phyloP scores from a whole-genome alignment of 2,113 vertebrate genomes.

The Corythornis vintsioides region DNA sequence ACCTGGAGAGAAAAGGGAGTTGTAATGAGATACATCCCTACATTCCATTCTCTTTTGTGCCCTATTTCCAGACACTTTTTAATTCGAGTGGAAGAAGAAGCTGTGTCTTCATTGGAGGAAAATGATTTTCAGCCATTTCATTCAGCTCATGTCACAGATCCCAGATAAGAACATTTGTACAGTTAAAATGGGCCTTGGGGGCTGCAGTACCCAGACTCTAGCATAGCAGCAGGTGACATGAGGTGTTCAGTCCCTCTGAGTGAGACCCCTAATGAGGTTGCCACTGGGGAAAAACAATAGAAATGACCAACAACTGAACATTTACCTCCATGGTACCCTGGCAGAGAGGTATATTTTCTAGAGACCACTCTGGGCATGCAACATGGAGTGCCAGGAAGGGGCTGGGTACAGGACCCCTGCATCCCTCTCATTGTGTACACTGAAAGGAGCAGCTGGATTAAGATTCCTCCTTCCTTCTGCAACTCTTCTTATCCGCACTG shows the following conservation, averaged over 20 bases:
- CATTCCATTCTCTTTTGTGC: neutral
- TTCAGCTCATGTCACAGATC: neutral
- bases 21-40: neutral
- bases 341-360: neutral
- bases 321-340: neutral
- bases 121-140: neutral
- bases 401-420: neutral
- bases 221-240: neutral
- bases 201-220: neutral
- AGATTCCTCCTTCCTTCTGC: slow-evolving; percentile 29
- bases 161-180: neutral
- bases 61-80: neutral
- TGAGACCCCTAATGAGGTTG: neutral
- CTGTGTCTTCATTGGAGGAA: neutral
- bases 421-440: slow-evolving; percentile 17
- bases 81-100: neutral
- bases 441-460: slow-evolving; percentile 55
- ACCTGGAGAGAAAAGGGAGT: neutral
- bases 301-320: neutral
- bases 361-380: neutral
- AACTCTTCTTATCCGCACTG: slow-evolving; percentile 13
- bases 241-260: neutral
- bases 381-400: neutral
- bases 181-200: neutral
- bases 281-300: neutral